Evolutionary conservation across 2,113 vertebrate genomes (phyloP).

Genomic region (Conger conger): DNA sequence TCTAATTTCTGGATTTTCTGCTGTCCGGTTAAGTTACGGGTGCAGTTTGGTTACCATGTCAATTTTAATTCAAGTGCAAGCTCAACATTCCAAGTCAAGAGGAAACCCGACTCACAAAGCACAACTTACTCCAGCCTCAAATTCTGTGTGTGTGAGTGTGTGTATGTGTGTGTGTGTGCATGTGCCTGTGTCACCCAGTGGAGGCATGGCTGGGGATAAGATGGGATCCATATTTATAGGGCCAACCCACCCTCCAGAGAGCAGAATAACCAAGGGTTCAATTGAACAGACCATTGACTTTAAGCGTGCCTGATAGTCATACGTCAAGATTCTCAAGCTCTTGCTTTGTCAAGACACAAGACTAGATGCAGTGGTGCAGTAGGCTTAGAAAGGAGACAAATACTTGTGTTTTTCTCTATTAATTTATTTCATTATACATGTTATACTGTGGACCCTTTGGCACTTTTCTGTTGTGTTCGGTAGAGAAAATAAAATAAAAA

Average conservation of each 20-base stretch:
- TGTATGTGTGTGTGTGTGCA: neutral
- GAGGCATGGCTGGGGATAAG: neutral
- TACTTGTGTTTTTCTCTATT: neutral
- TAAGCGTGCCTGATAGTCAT: neutral
- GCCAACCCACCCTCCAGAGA: too few relatives aligned
- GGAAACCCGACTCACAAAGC: neutral
- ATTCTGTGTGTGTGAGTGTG: neutral
- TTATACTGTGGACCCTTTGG: too few relatives aligned
- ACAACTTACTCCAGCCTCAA: neutral
- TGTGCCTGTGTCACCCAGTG: neutral
- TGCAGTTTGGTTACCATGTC: neutral
- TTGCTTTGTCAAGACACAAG: neutral
- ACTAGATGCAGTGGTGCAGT: neutral
- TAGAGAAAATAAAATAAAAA: too few relatives aligned
- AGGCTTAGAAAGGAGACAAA: neutral
- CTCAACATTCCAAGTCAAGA: neutral
- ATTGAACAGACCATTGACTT: neutral
- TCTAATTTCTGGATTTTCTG: neutral
- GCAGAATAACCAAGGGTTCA: neutral
- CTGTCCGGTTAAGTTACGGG: neutral
- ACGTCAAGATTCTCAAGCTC: neutral
- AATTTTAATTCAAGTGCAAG: neutral
- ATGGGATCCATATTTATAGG: too few relatives aligned
- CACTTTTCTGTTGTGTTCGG: too few relatives aligned
- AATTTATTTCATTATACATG: too few relatives aligned